Conservation (phyloP, 53 echinoderm and acorn worm genomes). For the Echinarachnius parma region DNA sequence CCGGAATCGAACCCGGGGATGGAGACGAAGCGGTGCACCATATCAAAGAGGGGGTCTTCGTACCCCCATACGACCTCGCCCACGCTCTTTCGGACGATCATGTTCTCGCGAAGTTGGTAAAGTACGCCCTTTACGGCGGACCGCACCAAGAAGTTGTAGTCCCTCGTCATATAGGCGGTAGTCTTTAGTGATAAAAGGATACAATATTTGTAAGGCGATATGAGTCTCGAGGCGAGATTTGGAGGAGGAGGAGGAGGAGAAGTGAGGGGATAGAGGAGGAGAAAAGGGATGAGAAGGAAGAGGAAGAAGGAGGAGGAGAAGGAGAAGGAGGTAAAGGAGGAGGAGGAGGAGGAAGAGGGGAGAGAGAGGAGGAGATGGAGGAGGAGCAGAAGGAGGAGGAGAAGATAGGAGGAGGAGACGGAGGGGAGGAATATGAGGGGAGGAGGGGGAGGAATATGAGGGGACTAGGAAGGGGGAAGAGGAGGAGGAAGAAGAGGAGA, state of each 20-base stretch:
- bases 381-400: no score
- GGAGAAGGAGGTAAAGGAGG: no score
- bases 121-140: constrained; percentile 9
- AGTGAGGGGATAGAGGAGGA: no score
- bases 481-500: not conserved
- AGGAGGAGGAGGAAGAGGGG: no score
- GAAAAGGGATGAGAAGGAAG: no score
- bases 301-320: no score
- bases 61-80: constrained; percentile 83
- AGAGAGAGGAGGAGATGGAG: no score
- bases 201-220: no score
- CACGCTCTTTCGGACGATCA: constrained; percentile 48
- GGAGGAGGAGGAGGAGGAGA: no score
- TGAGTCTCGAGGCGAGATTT: no score
- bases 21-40: constrained; percentile 24
- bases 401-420: not conserved
- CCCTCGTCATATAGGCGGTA: constrained; percentile 7
- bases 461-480: not conserved
- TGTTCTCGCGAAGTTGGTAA: constrained; percentile 9
- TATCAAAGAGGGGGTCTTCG: constrained; percentile 55
- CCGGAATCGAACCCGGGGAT: constrained; percentile 50
- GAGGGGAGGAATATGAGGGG: not conserved
- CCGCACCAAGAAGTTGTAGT: constrained; percentile 2
- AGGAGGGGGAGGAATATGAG: not conserved
- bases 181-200: not conserved